Evolutionary conservation across 2,113 vertebrate genomes (phyloP).

Genomic region (Colinus virginianus): DNA sequence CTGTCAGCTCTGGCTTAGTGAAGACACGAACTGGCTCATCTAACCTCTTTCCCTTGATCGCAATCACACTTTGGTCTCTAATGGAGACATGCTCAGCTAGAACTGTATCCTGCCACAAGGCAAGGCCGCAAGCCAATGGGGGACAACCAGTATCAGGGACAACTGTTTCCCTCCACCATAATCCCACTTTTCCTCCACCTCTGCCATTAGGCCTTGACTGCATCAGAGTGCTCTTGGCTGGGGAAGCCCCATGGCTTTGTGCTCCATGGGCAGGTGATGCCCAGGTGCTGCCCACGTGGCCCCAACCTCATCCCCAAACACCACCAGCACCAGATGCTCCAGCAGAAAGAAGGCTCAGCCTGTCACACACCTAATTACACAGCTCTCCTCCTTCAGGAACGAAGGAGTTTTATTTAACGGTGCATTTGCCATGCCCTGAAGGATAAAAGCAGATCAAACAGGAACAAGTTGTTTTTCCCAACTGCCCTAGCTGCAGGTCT

Average conservation of each 20-base stretch:
- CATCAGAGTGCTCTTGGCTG: neutral
- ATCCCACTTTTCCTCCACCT: neutral
- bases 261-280: neutral
- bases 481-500: neutral
- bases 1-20: rapidly evolving
- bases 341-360: neutral
- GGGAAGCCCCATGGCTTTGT: rapidly evolving
- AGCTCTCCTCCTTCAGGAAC: neutral
- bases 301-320: neutral
- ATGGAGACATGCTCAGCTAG: neutral
- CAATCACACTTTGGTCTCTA: rapidly evolving
- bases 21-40: neutral
- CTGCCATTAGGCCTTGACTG: neutral
- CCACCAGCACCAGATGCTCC: neutral
- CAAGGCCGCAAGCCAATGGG: neutral
- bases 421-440: constrained; percentile 12
- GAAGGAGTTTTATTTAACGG: constrained; percentile 7
- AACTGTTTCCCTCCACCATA: neutral
- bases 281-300: neutral
- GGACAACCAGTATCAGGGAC: neutral
- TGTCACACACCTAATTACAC: neutral
- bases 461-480: constrained; percentile 23
- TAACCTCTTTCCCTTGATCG: neutral
- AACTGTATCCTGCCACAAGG: neutral
- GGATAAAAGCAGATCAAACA: constrained; percentile 25